A percentile compares a stretch with the other conserved stretches of the same genome.
Evolutionary conservation across 2,113 vertebrate genomes (phyloP).

Genomic region (Columbina picui): DNA sequence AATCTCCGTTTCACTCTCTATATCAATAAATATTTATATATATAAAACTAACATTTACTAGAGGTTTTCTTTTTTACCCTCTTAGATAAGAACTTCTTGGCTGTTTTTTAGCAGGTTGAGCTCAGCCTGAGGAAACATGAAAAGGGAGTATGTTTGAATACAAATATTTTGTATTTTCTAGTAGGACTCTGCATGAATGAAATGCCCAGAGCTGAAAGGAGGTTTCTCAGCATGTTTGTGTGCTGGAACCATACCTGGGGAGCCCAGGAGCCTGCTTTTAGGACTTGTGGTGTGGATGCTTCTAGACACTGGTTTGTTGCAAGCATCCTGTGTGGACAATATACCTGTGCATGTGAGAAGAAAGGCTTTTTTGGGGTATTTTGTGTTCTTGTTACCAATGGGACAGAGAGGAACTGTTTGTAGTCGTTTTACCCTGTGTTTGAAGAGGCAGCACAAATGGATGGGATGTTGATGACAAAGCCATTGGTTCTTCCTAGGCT

Average conservation of each 20-base stretch:
- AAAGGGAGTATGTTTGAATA: conserved; percentile 20
- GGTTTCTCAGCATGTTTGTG: conserved; percentile 51
- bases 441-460: conserved; percentile 8
- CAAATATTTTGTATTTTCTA: conserved; percentile 38
- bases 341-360: not conserved
- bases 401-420: not conserved
- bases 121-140: not conserved
- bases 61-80: conserved; percentile 8
- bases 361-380: conserved; percentile 29
- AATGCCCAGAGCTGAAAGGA: conserved; percentile 46
- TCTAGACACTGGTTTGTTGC: conserved; percentile 33
- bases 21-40: conserved; percentile 49
- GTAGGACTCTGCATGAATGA: conserved; percentile 24
- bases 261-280: conserved; percentile 29
- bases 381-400: not conserved
- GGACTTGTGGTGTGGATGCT: conserved; percentile 30
- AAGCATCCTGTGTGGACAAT: conserved; percentile 8
- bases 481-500: conserved; percentile 28
- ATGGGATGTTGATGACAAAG: conserved; percentile 2
- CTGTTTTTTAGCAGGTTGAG: conserved; percentile 55
- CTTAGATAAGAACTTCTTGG: conserved; percentile 56
- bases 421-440: not conserved
- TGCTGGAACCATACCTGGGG: conserved; percentile 34
- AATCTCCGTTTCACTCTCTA: conserved; percentile 60
- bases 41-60: conserved; percentile 31